Percentiles rank a stretch among this genome's conserved stretches.
These are phyloP conservation scores for Antitype chi DNA, from an alignment of 2,888 invertebrate genomes.

Conservation along the genomic window DNA sequence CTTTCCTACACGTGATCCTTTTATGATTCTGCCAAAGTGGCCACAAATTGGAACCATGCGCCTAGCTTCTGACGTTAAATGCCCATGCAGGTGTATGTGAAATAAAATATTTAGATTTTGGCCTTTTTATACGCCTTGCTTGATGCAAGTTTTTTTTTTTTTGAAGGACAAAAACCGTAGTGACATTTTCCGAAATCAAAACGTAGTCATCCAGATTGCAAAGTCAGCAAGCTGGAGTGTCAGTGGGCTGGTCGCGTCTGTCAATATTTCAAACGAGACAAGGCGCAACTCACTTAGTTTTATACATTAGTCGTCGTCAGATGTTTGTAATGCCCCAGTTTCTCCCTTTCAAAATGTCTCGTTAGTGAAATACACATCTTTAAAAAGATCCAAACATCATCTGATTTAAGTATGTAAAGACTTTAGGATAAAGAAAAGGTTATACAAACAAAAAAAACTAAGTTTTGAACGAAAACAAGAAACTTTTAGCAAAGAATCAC, in stretches of 20 bases:
- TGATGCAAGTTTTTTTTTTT: too few relatives aligned
- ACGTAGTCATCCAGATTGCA: background rate
- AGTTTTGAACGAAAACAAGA: conserved; percentile 19
- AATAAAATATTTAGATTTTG: too few relatives aligned
- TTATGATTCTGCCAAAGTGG: too few relatives aligned
- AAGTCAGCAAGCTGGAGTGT: conserved; percentile 5
- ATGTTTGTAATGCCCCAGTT: background rate
- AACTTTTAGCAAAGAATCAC: conserved; percentile 31
- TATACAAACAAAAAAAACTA: conserved; percentile 3
- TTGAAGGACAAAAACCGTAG: background rate
- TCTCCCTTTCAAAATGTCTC: background rate
- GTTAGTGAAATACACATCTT: background rate
- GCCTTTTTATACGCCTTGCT: too few relatives aligned
- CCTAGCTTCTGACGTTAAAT: too few relatives aligned
- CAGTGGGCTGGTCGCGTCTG: background rate
- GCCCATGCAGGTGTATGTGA: too few relatives aligned
- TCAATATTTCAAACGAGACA: conserved; percentile 6
- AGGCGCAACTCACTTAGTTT: background rate
- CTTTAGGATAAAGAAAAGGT: conserved; percentile 4
- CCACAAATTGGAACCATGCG: too few relatives aligned
- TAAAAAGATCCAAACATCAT: background rate
- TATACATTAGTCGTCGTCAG: background rate
- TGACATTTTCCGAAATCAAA: background rate
- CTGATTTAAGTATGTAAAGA: background rate
- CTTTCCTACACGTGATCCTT: too few relatives aligned